Conservation (phyloP, 2,113 vertebrate genomes). For the Parus major region DNA sequence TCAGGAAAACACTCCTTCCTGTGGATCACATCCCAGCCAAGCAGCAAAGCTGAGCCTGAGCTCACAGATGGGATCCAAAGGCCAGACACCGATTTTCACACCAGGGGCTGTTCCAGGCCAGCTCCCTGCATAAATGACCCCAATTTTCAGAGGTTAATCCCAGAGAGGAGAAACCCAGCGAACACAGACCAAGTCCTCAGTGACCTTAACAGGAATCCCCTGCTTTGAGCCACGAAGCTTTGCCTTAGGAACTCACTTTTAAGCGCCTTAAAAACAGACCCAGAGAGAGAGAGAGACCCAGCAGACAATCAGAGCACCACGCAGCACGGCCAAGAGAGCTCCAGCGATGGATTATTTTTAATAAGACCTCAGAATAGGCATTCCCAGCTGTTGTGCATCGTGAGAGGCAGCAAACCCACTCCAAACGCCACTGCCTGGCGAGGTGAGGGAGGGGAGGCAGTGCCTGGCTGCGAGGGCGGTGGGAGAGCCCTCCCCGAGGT, state of each 20-base stretch:
- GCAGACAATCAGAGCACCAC: accelerated
- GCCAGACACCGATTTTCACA: background rate
- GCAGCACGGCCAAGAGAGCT: background rate
- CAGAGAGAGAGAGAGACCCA: background rate
- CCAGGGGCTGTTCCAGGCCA: background rate
- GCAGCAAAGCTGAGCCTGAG: background rate
- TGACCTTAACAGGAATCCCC: background rate
- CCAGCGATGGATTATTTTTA: background rate
- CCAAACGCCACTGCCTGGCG: accelerated
- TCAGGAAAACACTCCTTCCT: accelerated
- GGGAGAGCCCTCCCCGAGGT: background rate
- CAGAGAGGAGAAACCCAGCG: background rate
- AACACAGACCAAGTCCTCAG: background rate
- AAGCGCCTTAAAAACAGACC: background rate
- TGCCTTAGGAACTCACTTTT: accelerated
- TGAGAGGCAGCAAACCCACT: background rate
- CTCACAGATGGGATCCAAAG: accelerated
- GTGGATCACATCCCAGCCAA: background rate
- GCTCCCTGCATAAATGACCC: background rate
- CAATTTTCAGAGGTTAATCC: background rate
- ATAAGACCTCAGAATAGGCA: background rate
- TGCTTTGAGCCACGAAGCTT: background rate
- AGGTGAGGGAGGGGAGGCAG: background rate
- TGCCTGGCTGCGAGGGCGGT: background rate
- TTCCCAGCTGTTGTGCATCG: background rate